Evolutionary conservation across 2,888 invertebrate species (phyloP).

Genomic region (Cryptocephalus primarius): DNA sequence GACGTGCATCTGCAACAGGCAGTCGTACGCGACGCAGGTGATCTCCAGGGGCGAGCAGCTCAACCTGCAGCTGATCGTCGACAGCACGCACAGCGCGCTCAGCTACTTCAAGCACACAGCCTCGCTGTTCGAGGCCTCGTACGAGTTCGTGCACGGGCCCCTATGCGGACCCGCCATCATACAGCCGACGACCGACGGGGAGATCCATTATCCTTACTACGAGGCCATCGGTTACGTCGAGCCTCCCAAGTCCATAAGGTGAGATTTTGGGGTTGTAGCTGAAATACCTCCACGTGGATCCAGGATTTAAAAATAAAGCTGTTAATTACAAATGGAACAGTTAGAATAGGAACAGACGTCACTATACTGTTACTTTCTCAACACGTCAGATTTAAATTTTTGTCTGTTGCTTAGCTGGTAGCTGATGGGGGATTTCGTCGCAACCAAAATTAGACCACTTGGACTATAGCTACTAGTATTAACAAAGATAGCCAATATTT

Average conservation of each 20-base stretch:
- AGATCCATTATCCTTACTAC: conserved; percentile 77
- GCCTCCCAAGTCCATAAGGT: conserved; percentile 52
- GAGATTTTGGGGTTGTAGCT: not conserved
- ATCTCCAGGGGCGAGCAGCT: conserved; percentile 72
- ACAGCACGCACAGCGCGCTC: conserved; percentile 73
- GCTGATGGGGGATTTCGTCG: no score
- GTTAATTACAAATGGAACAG: no score
- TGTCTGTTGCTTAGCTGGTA: no score
- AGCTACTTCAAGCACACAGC: conserved; percentile 80
- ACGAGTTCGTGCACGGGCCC: conserved; percentile 83
- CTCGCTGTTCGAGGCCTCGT: conserved; percentile 75
- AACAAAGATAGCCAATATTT: no score
- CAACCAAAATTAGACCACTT: no score
- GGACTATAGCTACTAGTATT: no score
- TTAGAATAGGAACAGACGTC: no score
- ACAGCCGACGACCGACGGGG: conserved; percentile 71
- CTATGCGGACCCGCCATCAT: conserved; percentile 75
- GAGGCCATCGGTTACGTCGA: conserved; percentile 63
- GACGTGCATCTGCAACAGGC: conserved; percentile 62
- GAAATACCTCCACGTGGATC: no score
- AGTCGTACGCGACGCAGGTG: conserved; percentile 49
- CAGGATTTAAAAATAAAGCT: no score
- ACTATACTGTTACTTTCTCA: no score
- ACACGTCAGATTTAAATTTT: no score
- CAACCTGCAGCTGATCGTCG: conserved; percentile 71